Percentiles rank a stretch among this genome's conserved stretches.
These are phyloP conservation scores for Onychomys arenicola DNA, from an alignment of 2,797 vertebrate species.

Conservation along the genomic window DNA sequence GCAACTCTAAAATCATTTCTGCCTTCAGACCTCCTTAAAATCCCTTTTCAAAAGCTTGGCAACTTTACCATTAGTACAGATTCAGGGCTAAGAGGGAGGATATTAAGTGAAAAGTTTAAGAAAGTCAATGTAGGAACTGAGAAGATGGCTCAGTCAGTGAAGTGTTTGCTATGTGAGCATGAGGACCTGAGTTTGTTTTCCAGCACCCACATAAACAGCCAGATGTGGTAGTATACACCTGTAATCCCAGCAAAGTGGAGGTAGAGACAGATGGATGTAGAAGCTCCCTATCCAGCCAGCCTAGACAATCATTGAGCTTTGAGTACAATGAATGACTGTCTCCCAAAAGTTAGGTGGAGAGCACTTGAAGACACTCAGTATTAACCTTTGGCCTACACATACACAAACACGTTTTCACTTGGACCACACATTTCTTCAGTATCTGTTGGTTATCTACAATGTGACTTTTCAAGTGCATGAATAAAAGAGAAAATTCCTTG, in stretches of 20 bases:
- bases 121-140: background rate
- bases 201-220: background rate
- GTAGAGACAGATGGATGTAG: background rate
- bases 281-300: background rate
- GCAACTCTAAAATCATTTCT: slow-evolving; percentile 49
- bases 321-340: background rate
- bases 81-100: background rate
- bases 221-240: too few relatives aligned
- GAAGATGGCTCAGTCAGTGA: background rate
- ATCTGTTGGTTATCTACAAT: slow-evolving; percentile 14
- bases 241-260: background rate
- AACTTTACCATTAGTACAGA: slow-evolving; percentile 8
- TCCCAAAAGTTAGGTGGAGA: background rate
- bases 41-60: slow-evolving; percentile 39
- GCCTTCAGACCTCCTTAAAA: slow-evolving; percentile 25
- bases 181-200: background rate
- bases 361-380: background rate
- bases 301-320: background rate
- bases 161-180: background rate
- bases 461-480: slow-evolving; percentile 28
- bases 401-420: background rate
- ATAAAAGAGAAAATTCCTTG: slow-evolving; percentile 43
- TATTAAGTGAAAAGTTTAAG: slow-evolving; percentile 44
- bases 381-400: background rate
- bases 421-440: slow-evolving; percentile 3